phyloP scores from a whole-genome alignment of 1,140 invertebrate genomes.

The Orius insidiosus region DNA sequence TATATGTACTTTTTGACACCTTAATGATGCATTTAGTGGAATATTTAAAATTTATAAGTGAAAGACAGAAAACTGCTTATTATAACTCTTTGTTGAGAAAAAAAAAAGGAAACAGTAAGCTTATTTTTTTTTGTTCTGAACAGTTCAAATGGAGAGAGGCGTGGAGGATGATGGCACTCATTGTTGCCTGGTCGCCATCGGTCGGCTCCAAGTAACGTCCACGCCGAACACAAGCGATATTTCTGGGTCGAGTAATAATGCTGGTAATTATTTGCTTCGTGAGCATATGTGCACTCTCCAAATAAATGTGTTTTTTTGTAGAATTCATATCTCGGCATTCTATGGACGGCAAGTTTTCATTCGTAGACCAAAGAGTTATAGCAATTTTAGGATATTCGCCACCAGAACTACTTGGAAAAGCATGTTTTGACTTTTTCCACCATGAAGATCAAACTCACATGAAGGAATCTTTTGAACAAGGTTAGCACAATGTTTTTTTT shows the following conservation, averaged over 20 bases:
- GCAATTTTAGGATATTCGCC: constrained; percentile 81
- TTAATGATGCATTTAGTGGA: no score
- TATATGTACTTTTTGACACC: no score
- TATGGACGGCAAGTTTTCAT: constrained; percentile 93
- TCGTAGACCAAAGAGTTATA: constrained; percentile 89
- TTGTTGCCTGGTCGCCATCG: constrained; percentile 96
- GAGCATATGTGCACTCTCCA: no score
- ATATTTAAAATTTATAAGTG: no score
- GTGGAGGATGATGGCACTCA: constrained; percentile 64
- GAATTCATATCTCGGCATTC: constrained; percentile 93
- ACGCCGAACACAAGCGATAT: constrained; percentile 84
- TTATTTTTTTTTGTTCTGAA: neutral
- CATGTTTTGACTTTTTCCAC: constrained; percentile 93
- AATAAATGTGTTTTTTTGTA: neutral
- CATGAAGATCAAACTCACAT: constrained; percentile 90
- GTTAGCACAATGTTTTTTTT: neutral
- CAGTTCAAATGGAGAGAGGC: constrained; percentile 52
- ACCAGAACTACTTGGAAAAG: constrained; percentile 83
- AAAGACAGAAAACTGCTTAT: no score
- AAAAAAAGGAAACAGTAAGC: neutral
- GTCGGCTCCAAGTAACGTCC: constrained; percentile 86
- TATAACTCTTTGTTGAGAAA: no score
- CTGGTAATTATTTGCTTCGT: constrained; percentile 18
- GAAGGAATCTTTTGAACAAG: constrained; percentile 93
- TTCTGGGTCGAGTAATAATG: constrained; percentile 63